phyloP scores from a whole-genome alignment of 37 sponge, comb jelly and placozoan species.

The Theonella swinhoei region DNA sequence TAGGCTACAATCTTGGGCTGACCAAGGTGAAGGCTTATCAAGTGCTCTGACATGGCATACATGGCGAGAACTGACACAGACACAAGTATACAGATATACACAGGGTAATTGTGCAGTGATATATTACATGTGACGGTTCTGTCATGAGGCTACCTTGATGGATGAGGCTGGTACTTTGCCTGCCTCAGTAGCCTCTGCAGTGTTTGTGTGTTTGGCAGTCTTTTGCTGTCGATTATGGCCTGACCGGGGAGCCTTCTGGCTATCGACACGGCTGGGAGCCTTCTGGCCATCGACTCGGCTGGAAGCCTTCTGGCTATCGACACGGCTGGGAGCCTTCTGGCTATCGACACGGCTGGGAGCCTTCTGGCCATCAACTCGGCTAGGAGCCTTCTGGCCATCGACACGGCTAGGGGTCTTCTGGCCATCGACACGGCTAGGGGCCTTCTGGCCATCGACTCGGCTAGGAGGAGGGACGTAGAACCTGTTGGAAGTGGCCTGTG shows the following conservation, averaged over 20 bases:
- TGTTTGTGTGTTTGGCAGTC: neutral
- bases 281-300: no score
- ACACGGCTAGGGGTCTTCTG: no score
- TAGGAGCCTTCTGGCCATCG: neutral
- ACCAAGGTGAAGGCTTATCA: no score
- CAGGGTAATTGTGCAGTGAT: neutral
- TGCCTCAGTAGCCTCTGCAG: neutral
- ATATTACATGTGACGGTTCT: neutral
- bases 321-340: neutral
- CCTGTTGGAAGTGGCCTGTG: neutral
- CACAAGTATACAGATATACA: neutral
- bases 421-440: neutral
- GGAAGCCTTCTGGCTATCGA: neutral
- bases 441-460: neutral
- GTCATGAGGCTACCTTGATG: neutral
- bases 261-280: no score
- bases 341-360: no score
- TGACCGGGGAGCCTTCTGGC: no score
- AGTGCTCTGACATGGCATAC: no score
- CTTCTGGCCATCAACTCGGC: neutral
- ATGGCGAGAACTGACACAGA: no score
- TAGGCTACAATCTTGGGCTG: no score
- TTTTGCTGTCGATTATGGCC: neutral
- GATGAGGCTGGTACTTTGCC: neutral
- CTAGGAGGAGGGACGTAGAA: conserved; percentile 43